phyloP scores from a whole-genome alignment of 2,113 vertebrate genomes.

The Hippocampus barbouri region DNA sequence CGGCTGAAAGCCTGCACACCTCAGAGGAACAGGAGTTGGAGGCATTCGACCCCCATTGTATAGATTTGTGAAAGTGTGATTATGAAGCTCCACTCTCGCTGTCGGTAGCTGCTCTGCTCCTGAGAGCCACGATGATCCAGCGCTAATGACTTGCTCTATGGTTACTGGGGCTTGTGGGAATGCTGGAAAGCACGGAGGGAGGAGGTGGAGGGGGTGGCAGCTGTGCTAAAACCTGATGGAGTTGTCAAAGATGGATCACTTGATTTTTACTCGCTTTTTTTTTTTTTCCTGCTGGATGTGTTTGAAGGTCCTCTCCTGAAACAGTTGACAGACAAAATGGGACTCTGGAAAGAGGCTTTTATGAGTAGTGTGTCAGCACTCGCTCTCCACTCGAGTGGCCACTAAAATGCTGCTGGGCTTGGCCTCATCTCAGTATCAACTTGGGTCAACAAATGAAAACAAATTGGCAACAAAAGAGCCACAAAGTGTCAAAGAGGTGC shows the following conservation, averaged over 20 bases:
- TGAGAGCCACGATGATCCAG: constrained; percentile 21
- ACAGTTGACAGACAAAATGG: neutral
- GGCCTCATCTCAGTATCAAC: constrained; percentile 1
- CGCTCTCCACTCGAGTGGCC: constrained; percentile 4
- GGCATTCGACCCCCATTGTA: constrained; percentile 13
- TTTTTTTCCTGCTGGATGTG: neutral
- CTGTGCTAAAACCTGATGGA: constrained; percentile 31
- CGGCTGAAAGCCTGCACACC: neutral
- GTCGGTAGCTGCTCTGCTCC: constrained; percentile 25
- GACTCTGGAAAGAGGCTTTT: neutral
- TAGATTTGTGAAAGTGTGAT: constrained; percentile 36
- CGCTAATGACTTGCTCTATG: constrained; percentile 60
- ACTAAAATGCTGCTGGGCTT: constrained; percentile 4
- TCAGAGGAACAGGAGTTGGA: neutral
- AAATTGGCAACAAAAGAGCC: constrained; percentile 2
- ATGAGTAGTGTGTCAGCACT: constrained; percentile 2
- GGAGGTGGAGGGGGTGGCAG: neutral
- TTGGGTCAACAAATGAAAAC: neutral
- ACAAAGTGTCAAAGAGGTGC: constrained; percentile 2
- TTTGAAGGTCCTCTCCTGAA: neutral
- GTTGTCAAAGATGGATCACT: constrained; percentile 48
- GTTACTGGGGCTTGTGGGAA: constrained; percentile 55
- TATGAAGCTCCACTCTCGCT: constrained; percentile 5
- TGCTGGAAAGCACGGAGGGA: constrained; percentile 16
- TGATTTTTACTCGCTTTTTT: constrained; percentile 21